Evolutionary conservation across 2,888 invertebrate species (phyloP).

Genomic region (Pomacea canaliculata): DNA sequence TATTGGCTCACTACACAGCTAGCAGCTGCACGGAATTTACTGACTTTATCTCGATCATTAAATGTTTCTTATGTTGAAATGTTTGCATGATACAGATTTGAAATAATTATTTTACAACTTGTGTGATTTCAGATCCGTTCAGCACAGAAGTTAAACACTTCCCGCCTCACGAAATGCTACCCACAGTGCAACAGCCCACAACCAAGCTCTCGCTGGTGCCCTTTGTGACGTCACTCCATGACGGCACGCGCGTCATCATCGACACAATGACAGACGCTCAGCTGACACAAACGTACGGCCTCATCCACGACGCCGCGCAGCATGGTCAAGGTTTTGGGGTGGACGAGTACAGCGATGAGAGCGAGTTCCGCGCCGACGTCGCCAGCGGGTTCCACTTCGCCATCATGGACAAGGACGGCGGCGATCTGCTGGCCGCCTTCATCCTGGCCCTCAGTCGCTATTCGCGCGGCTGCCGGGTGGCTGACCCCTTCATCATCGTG

Average conservation of each 20-base stretch:
- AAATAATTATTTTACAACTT: too few relatives aligned
- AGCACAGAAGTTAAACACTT: too few relatives aligned
- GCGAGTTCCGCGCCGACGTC: slow-evolving; percentile 38
- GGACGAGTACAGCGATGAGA: slow-evolving; percentile 39
- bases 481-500: slow-evolving; percentile 43
- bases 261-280: slow-evolving; percentile 47
- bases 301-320: slow-evolving; percentile 42
- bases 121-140: too few relatives aligned
- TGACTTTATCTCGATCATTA: too few relatives aligned
- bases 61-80: too few relatives aligned
- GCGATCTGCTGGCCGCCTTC: slow-evolving; percentile 39
- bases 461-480: slow-evolving; percentile 35
- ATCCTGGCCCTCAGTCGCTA: slow-evolving; percentile 38
- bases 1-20: too few relatives aligned
- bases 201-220: background rate
- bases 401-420: slow-evolving; percentile 36
- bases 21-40: too few relatives aligned
- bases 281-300: slow-evolving; percentile 42
- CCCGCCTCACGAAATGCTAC: too few relatives aligned
- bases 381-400: slow-evolving; percentile 36
- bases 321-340: slow-evolving; percentile 46
- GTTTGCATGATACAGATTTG: too few relatives aligned
- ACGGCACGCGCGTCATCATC: slow-evolving; percentile 32
- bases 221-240: background rate
- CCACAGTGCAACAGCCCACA: too few relatives aligned